Conservation (phyloP, 2,113 vertebrate species). For the Cinclus mexicanus region DNA sequence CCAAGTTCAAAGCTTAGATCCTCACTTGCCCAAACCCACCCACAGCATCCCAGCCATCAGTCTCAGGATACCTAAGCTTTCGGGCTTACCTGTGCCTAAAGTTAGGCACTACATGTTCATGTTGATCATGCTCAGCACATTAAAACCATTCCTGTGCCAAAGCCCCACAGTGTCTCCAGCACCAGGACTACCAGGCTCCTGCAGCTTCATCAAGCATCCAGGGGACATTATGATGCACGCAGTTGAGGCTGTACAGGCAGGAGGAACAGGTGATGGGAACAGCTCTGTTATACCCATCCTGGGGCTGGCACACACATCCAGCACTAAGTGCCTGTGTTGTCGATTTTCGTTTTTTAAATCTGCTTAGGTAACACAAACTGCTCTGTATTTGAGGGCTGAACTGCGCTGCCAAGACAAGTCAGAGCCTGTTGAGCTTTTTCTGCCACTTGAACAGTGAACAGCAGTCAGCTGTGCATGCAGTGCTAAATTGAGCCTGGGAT, state of each 20-base stretch:
- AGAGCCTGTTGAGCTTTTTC: not conserved
- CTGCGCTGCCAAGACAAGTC: not conserved
- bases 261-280: not conserved
- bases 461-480: not conserved
- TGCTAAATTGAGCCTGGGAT: not conserved
- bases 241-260: not conserved
- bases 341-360: accelerated
- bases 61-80: not conserved
- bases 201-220: not conserved
- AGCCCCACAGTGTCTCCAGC: not conserved
- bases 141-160: not conserved
- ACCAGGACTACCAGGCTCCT: not conserved
- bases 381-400: not conserved
- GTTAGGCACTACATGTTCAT: not conserved
- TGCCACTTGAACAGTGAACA: not conserved
- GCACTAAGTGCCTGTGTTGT: not conserved
- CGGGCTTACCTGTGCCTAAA: not conserved
- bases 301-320: not conserved
- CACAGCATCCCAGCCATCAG: not conserved
- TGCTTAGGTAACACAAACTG: not conserved
- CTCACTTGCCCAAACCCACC: not conserved
- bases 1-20: not conserved
- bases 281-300: not conserved
- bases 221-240: accelerated
- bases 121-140: not conserved